phyloP scores from a whole-genome alignment of 2,797 vertebrate species.

The Alectoris magna region DNA sequence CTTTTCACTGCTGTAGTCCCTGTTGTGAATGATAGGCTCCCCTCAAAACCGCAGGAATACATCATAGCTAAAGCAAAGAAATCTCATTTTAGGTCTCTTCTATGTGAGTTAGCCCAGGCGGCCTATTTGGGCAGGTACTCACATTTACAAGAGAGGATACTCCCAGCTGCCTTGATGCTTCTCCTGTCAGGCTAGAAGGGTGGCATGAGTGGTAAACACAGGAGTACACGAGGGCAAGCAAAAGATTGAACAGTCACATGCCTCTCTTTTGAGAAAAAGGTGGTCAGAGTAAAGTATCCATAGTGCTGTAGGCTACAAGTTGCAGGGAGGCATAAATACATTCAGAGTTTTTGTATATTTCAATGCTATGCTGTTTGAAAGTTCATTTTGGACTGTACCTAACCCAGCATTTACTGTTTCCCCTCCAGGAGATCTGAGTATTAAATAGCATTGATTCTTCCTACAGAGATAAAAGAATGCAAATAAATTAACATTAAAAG shows the following conservation, averaged over 20 bases:
- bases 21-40: neutral
- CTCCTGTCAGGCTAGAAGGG: neutral
- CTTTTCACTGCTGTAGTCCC: neutral
- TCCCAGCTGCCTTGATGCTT: neutral
- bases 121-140: neutral
- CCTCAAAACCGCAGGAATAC: neutral
- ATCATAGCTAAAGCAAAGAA: neutral
- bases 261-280: neutral
- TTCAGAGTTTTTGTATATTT: neutral
- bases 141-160: neutral
- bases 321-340: neutral
- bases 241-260: neutral
- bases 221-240: neutral
- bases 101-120: neutral
- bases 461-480: conserved; percentile 56
- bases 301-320: neutral
- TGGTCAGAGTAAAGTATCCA: neutral
- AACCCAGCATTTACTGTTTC: conserved; percentile 17
- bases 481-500: conserved; percentile 50
- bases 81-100: neutral
- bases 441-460: conserved; percentile 40
- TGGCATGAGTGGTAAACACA: neutral
- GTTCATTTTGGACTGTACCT: conserved; percentile 34
- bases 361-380: conserved; percentile 18
- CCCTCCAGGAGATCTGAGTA: conserved; percentile 32